phyloP scores from a whole-genome alignment of 2,113 vertebrate genomes.

The Scatophagus argus region DNA sequence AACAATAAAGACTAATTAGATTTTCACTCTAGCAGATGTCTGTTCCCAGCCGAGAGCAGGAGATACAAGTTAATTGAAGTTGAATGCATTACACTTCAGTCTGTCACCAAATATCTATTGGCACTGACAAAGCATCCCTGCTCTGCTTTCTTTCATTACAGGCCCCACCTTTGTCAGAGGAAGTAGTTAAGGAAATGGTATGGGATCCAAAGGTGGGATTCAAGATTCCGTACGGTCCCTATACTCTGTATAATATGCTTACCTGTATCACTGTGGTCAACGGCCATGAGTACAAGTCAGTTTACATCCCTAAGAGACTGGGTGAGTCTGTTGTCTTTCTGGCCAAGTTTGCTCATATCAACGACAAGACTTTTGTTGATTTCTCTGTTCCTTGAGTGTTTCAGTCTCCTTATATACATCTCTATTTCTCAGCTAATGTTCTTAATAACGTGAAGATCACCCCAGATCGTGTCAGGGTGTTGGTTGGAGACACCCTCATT shows the following conservation, averaged over 20 bases:
- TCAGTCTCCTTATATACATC: not conserved
- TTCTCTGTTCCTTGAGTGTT: not conserved
- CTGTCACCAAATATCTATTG: slow-evolving; percentile 5
- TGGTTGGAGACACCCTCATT: slow-evolving; percentile 85
- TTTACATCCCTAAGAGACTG: slow-evolving; percentile 76
- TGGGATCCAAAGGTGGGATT: slow-evolving; percentile 91
- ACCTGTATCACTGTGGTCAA: slow-evolving; percentile 77
- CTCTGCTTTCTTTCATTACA: slow-evolving; percentile 45
- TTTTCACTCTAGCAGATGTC: slow-evolving; percentile 27
- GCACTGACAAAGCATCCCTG: not conserved
- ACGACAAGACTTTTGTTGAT: not conserved
- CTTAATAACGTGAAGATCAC: slow-evolving; percentile 73
- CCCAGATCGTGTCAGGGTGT: slow-evolving; percentile 65
- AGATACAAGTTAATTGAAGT: slow-evolving; percentile 54
- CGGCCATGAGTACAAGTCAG: slow-evolving; percentile 54
- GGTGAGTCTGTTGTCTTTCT: slow-evolving; percentile 81
- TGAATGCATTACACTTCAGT: slow-evolving; percentile 28
- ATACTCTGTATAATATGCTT: slow-evolving; percentile 64
- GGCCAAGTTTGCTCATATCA: not conserved
- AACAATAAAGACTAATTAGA: slow-evolving; percentile 46
- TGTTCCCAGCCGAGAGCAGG: slow-evolving; percentile 61
- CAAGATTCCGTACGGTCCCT: slow-evolving; percentile 74
- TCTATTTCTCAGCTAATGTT: slow-evolving; percentile 52
- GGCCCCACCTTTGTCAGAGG: not conserved
- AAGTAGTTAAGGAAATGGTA: not conserved